Evolutionary conservation across 2,113 vertebrate genomes (phyloP), one percentile per base, ranked within the genome.

Genomic region (Poeciliopsis turrubarensis): DNA sequence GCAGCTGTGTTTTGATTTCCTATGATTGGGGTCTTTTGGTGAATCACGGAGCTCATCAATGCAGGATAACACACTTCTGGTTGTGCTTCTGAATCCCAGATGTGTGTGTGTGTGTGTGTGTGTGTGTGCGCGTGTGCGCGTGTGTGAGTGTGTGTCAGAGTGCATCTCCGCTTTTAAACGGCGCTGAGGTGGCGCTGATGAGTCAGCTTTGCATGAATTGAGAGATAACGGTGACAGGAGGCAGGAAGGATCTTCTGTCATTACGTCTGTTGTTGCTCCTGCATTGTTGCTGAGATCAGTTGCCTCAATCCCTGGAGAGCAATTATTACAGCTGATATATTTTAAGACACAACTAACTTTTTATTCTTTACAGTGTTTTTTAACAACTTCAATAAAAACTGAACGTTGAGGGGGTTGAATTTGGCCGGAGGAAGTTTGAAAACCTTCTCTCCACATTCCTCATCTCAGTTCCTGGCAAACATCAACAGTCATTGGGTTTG

Each of bases 1-100:
- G 82, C 89, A 92, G 89, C 90, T 90, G 88, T 88, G 87, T 87
- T 90, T 81, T 87, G 79, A 84, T 91, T 82, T 51, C 8, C 32
- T 54, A 27, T 83, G 80, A 91, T 90, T 81, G 71, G 66, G 77
- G 85, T 89, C 79, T 86, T 83, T 91, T 78, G 78, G 80, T 85
- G 85, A 89, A 83, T 87, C 77, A 73, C 61, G 70, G 74, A 83
- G 72, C 69, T 86, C 67, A 84, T 84, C 75, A 73, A 29, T 31
- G 47, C 65, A 81, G 73, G 70, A 68, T 65, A 83, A 69, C 84
- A 76, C 80, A 73, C 72, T 80, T 60, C 26, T 29, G 63, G 39
- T 79, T 77, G 73, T 61, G 70, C 80, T 10, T 31, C 70, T 77
- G 69, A 78, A 80, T 83, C 76, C 70, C 63, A 70, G 62, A 71